phyloP scores from a whole-genome alignment of 2,888 invertebrate genomes.

The Amblyjoppa proteus region DNA sequence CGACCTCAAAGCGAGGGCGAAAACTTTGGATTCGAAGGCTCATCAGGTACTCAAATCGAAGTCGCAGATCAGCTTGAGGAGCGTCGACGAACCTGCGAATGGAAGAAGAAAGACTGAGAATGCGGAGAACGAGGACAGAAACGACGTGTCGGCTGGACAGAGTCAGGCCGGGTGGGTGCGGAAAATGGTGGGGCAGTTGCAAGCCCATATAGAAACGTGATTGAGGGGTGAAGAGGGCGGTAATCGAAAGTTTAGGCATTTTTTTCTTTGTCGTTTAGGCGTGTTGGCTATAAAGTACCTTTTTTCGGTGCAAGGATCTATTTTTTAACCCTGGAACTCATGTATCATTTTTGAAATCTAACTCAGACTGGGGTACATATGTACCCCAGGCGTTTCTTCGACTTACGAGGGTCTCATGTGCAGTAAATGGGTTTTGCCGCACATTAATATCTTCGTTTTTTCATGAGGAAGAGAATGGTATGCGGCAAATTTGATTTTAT shows the following conservation, averaged over 20 bases:
- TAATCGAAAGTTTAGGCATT: neutral
- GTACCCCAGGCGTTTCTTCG: too few relatives aligned
- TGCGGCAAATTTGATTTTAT: too few relatives aligned
- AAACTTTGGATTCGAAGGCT: slow-evolving; percentile 3
- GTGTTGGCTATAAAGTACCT: neutral
- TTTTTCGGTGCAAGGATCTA: too few relatives aligned
- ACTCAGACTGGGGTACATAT: too few relatives aligned
- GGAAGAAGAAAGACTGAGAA: slow-evolving; percentile 29
- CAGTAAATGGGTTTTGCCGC: too few relatives aligned
- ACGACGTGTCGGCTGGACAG: slow-evolving; percentile 82
- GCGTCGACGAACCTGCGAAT: neutral
- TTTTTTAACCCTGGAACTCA: too few relatives aligned
- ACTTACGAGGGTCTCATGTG: too few relatives aligned
- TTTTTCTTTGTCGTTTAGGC: neutral
- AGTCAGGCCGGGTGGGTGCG: slow-evolving; percentile 84
- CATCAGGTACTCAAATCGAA: neutral
- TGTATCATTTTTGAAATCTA: too few relatives aligned
- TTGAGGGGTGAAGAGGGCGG: neutral
- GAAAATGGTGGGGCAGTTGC: slow-evolving; percentile 83
- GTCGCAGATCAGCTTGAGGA: neutral
- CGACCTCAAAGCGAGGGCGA: slow-evolving; percentile 73
- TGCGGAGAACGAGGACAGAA: slow-evolving; percentile 70
- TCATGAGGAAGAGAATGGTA: too few relatives aligned
- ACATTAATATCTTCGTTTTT: too few relatives aligned
- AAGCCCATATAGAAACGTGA: slow-evolving; percentile 80